Evolutionary conservation across 2,113 vertebrate species (phyloP).

Genomic region (Variabilichromis moorii): DNA sequence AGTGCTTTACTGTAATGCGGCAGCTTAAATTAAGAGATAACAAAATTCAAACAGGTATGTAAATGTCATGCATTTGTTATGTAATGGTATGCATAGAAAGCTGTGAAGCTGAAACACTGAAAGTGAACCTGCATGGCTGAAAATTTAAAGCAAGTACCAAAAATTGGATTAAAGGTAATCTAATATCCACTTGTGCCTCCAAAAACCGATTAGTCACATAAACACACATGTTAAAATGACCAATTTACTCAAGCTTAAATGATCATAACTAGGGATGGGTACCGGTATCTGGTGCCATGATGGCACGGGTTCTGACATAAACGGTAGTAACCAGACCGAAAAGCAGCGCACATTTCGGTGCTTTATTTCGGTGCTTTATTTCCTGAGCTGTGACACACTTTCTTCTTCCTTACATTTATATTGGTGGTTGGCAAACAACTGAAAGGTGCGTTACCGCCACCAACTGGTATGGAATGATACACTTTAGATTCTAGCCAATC

Average conservation of each 20-base stretch:
- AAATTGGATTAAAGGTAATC: not conserved
- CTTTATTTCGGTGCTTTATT: too few relatives aligned
- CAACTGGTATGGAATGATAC: too few relatives aligned
- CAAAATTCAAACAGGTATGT: not conserved
- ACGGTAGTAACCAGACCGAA: too few relatives aligned
- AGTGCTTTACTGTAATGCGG: not conserved
- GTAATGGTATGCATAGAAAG: not conserved
- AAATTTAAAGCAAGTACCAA: not conserved
- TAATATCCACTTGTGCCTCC: not conserved
- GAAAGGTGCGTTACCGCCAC: too few relatives aligned
- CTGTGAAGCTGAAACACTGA: not conserved
- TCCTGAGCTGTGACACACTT: too few relatives aligned
- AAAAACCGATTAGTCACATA: fast-evolving
- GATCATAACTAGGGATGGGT: too few relatives aligned
- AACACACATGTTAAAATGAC: not conserved
- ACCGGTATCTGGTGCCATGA: too few relatives aligned
- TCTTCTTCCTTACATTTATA: too few relatives aligned
- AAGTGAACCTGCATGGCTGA: not conserved
- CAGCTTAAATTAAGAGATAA: not conserved
- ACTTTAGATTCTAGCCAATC: too few relatives aligned
- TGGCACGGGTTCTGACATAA: too few relatives aligned
- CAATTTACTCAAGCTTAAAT: not conserved
- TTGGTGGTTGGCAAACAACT: too few relatives aligned
- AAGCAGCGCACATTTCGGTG: too few relatives aligned
- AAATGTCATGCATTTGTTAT: not conserved